Base-by-base conservation (phyloP, 2,113 vertebrate genomes). In the Pungitius pungitius region DNA sequence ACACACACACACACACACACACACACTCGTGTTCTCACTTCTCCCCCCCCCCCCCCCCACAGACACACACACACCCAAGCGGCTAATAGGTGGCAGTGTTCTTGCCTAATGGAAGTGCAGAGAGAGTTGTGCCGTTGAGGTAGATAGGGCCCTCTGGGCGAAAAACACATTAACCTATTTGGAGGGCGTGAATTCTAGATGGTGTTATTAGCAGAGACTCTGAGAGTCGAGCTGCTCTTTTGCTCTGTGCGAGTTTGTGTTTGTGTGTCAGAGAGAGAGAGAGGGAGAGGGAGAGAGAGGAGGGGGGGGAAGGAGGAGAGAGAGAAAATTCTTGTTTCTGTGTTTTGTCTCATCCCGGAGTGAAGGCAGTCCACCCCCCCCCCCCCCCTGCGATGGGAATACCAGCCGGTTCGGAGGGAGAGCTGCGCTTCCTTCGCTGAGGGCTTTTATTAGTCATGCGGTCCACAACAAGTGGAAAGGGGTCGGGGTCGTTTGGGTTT, bases 81-180 rank as follows among this genome's bases (percentile, higher is more conserved):
- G 73, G 69, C 85, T 90, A 92, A 92, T 90, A 90, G 90, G 75
- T 22, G 65, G 58, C 81, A 51, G 87, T 92, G 90, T 87, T 93
- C 58, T 73, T 84, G 83, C 89, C 88, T 94, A 93, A 94, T 93
- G 92, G 93, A 90, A 85, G 80, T 83, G 82, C 84, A 85, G 81
- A 88, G 85, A 91, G 90, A 89, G 75, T 86, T 89, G 35, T 77
- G 82, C 87, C 89, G 88, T 85, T 83, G 85, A 88, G 90, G 89
- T 88, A 86, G 89, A 90, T 86, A 69, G 85, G 83, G 81, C 92
- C 93, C 92, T 87, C 83, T 87, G 91, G 93, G 92, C 90, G n/a
- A 89, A 86, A 91, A 92, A 90, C 87, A 92, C 94, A 94, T 94
- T 92, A 93, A 93, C 92, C 91, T 93, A 88, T 94, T 92, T 93